Base-by-base conservation (phyloP, 2,888 invertebrate genomes). In the Pteria penguin region DNA sequence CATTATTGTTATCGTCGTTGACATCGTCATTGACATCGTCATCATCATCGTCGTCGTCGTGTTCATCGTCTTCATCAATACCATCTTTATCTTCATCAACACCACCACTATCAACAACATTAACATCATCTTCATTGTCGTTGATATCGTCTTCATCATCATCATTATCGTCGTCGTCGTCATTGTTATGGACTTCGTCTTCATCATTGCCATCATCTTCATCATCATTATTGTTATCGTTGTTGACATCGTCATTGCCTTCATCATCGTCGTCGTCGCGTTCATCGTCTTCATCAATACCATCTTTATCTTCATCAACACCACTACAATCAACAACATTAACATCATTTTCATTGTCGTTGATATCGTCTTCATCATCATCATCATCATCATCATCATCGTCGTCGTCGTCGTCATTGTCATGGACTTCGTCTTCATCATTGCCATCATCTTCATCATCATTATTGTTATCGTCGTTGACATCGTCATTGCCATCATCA, bases 301-400 rank as follows among this genome's bases (percentile, higher is more conserved):
- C 58, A 58, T 58, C 58, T 18, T 58, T 22, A 58, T 58, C 58
- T 18, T n/a, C n/a, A n/a, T n/a, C n/a, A n/a, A n/a, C n/a, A n/a
- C n/a, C n/a, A n/a, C n/a, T n/a, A n/a, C n/a, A 18, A 11, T 18
- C 22, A 11, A 22, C 22, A 8, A 22, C 58, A 14, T 8, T 24
- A 8, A 22, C 58, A 58, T 58, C n/a, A 58, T 18, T 22, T 14
- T 24, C 58, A 24, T 22, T 22, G 22, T 24, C 58, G 22, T n/a
- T n/a, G n/a, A n/a, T n/a, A n/a, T n/a, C n/a, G n/a, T n/a, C n/a
- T n/a, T n/a, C n/a, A n/a, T n/a, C 22, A 58, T 58, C 58, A 58
- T 58, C 58, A 58, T 58, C 58, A 58, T 58, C 58, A 58, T 58
- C 58, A 58, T 58, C 58, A 58, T 58, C 58, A 58, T 58, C 58